Conservation (phyloP, 2,113 vertebrate species). For the Pseudopipra pipra region DNA sequence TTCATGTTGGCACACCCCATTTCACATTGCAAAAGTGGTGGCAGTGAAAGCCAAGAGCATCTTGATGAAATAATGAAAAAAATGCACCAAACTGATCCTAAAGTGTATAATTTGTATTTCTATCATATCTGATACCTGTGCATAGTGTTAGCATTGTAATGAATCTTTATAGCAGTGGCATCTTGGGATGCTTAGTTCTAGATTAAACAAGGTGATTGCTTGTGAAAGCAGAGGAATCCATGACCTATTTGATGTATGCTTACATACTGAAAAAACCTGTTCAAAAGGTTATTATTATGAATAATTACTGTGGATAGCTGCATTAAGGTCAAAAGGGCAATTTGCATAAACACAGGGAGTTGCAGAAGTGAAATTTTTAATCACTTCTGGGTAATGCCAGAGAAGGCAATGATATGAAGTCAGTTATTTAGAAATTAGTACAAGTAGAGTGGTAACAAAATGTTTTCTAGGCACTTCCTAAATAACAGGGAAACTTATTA, state of each 20-base stretch:
- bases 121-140: background rate
- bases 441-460: background rate
- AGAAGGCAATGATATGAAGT: background rate
- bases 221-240: background rate
- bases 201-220: background rate
- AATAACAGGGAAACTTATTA: background rate
- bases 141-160: background rate
- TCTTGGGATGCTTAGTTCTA: background rate
- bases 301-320: background rate
- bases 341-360: background rate
- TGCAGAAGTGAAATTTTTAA: background rate
- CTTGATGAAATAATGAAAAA: background rate
- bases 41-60: background rate
- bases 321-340: background rate
- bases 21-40: background rate
- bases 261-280: background rate
- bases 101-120: background rate
- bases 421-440: background rate
- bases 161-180: background rate
- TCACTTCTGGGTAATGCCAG: background rate
- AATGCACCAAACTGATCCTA: background rate
- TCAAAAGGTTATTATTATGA: background rate
- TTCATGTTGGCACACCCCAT: background rate
- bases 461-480: background rate
- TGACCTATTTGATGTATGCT: background rate